These are phyloP conservation scores for Prinia subflava DNA, from an alignment of 2,113 vertebrate species.

Conservation along the genomic window DNA sequence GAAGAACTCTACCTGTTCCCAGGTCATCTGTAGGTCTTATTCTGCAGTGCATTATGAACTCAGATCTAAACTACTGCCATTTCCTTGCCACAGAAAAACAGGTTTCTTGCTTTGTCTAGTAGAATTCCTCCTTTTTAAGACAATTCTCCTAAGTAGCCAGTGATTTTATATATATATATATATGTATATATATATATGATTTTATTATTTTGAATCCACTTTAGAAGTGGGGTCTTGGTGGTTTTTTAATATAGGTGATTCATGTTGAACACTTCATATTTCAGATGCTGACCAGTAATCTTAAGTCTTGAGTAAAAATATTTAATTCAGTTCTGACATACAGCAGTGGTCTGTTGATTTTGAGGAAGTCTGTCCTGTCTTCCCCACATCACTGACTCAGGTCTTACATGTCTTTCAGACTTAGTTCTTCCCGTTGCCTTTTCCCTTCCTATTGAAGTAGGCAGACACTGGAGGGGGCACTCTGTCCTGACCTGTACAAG, in stretches of 20 bases:
- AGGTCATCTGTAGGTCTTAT: not conserved
- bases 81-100: not conserved
- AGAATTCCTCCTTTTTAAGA: not conserved
- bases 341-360: not conserved
- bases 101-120: not conserved
- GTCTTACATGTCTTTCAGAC: not conserved
- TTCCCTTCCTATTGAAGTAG: not conserved
- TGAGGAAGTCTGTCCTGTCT: not conserved
- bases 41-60: not conserved
- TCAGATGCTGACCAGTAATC: not conserved
- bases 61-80: not conserved
- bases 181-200: not conserved
- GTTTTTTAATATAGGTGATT: not conserved
- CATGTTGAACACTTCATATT: not conserved
- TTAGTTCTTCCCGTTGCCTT: not conserved
- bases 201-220: not conserved
- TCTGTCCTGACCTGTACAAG: not conserved
- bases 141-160: not conserved
- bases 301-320: not conserved
- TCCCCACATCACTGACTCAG: not conserved
- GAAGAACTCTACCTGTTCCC: not conserved
- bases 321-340: not conserved
- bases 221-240: not conserved
- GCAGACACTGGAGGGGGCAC: not conserved
- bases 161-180: not conserved